Conservation (phyloP, 2,888 invertebrate genomes). For the Erebia palarica region DNA sequence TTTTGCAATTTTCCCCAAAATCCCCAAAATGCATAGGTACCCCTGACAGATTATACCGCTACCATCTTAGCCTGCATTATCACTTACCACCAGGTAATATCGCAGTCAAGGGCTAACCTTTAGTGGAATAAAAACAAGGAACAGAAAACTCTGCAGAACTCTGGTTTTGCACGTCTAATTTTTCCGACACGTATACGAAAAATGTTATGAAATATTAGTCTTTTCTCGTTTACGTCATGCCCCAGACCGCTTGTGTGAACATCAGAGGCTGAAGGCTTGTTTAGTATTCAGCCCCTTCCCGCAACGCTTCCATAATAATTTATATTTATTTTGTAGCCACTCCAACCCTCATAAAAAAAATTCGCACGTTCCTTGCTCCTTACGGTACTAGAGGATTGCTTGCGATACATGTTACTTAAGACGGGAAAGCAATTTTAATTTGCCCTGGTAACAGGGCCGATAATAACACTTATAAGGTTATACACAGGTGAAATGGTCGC, state of each 20-base stretch:
- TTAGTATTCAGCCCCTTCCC: constrained; percentile 17
- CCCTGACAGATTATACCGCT: no score
- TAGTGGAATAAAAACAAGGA: no score
- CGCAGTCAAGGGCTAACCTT: no score
- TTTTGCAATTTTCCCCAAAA: no score
- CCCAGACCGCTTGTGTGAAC: constrained; percentile 21
- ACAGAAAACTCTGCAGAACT: background rate
- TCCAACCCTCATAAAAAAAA: constrained; percentile 36
- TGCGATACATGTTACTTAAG: constrained; percentile 16
- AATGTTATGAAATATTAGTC: constrained; percentile 6
- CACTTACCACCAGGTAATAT: no score
- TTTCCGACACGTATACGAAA: constrained; percentile 3
- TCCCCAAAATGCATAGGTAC: no score
- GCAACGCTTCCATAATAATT: constrained; percentile 31
- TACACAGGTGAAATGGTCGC: no score
- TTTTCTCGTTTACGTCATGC: background rate
- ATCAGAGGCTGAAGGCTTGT: constrained; percentile 22
- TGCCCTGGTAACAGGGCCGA: constrained; percentile 3
- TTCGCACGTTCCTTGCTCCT: constrained; percentile 30
- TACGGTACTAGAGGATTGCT: constrained; percentile 29
- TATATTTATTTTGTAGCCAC: constrained; percentile 40
- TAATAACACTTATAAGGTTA: no score
- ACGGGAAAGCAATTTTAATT: constrained; percentile 20
- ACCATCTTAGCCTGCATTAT: no score
- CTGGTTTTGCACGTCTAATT: background rate